A percentile compares a stretch with the other conserved stretches of the same genome.
These are phyloP conservation scores for Ammospiza nelsoni DNA, from an alignment of 2,113 vertebrate species.

Conservation along the genomic window DNA sequence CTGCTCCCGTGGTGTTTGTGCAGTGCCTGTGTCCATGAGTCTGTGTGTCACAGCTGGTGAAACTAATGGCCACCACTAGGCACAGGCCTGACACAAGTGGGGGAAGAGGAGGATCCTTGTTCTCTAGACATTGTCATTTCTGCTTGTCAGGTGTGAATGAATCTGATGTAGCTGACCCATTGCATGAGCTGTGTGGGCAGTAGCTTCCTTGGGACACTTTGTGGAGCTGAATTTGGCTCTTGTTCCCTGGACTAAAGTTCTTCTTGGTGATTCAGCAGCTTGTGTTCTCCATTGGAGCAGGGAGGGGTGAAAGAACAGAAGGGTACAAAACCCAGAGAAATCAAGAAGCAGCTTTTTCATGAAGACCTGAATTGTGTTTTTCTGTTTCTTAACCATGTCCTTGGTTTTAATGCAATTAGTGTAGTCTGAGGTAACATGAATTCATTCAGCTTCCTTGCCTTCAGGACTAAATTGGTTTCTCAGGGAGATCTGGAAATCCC, in stretches of 20 bases:
- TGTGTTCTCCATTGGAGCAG: not conserved
- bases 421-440: not conserved
- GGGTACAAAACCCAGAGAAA: not conserved
- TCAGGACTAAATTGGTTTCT: constrained; percentile 59
- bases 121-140: not conserved
- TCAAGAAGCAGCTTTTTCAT: not conserved
- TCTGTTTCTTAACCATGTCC: not conserved
- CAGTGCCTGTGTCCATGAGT: not conserved
- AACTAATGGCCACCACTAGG: not conserved
- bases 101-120: not conserved
- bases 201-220: not conserved
- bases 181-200: not conserved
- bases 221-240: not conserved
- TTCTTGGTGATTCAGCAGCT: not conserved
- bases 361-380: not conserved
- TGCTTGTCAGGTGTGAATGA: not conserved
- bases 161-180: not conserved
- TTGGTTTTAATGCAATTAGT: constrained; percentile 10
- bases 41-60: not conserved
- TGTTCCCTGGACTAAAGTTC: not conserved
- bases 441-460: constrained; percentile 13
- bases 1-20: not conserved
- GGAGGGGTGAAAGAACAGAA: not conserved
- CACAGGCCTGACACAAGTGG: not conserved
- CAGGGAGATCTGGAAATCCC: constrained; percentile 44